Percentiles rank a stretch among this genome's conserved stretches.
Evolutionary conservation across 1,140 invertebrate species (phyloP).

Genomic region (Chionoecetes opilio): DNA sequence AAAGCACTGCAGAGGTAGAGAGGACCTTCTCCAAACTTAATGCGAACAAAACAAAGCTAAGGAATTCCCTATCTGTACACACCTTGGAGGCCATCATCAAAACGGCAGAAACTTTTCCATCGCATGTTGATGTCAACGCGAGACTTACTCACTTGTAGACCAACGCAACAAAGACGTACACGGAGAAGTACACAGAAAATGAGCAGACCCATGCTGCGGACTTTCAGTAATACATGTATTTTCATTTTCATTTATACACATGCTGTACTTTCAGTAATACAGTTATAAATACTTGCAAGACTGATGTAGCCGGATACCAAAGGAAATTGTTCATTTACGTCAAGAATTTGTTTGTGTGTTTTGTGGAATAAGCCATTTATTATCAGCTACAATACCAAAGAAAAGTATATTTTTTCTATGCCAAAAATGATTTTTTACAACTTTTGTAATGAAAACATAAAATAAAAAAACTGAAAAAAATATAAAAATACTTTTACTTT

Average conservation of each 20-base stretch:
- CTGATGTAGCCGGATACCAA: slow-evolving; percentile 21
- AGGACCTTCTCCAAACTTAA: slow-evolving; percentile 56
- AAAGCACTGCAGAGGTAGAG: slow-evolving; percentile 62
- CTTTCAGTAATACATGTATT: slow-evolving; percentile 31
- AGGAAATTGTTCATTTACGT: slow-evolving; percentile 37
- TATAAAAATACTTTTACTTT: slow-evolving; percentile 29
- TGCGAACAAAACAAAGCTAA: slow-evolving; percentile 53
- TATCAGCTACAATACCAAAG: slow-evolving; percentile 42
- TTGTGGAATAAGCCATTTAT: slow-evolving; percentile 54
- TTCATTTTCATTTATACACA: slow-evolving; percentile 36
- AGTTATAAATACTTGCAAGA: slow-evolving; percentile 50
- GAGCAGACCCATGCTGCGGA: slow-evolving; percentile 32
- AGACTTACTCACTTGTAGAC: neutral
- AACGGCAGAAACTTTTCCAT: slow-evolving; percentile 40
- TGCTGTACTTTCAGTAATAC: slow-evolving; percentile 48
- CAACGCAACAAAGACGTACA: slow-evolving; percentile 38
- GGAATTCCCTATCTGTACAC: neutral
- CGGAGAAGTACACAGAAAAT: slow-evolving; percentile 51
- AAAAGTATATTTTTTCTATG: slow-evolving; percentile 38
- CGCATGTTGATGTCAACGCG: neutral
- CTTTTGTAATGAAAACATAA: slow-evolving; percentile 15
- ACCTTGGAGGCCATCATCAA: slow-evolving; percentile 49
- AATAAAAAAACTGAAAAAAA: slow-evolving; percentile 40
- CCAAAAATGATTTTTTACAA: slow-evolving; percentile 40
- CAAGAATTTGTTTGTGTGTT: slow-evolving; percentile 43